These are phyloP conservation scores for Drosophila lacteicornis DNA, from an alignment of 1,140 invertebrate species.

Conservation along the genomic window DNA sequence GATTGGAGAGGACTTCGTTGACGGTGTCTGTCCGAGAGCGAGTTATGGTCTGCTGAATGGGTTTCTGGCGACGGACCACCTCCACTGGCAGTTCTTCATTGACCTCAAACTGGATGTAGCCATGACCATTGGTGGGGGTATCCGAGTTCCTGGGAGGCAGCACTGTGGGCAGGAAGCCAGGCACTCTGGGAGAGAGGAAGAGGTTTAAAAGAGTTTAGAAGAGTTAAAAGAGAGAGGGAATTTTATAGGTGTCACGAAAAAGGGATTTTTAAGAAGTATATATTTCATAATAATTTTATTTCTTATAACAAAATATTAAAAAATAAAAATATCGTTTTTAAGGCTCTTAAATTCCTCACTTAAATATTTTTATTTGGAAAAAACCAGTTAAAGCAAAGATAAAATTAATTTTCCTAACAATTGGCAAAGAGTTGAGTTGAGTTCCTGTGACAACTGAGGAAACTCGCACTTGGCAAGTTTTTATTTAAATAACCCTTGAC, in stretches of 20 bases:
- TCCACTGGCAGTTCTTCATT: constrained; percentile 52
- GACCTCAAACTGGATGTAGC: constrained; percentile 76
- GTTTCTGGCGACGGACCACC: constrained; percentile 17
- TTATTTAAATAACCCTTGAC: not conserved
- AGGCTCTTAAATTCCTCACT: too few relatives aligned
- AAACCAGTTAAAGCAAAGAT: not conserved
- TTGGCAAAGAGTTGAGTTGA: not conserved
- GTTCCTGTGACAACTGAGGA: not conserved
- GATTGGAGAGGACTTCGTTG: constrained; percentile 74
- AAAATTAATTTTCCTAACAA: not conserved
- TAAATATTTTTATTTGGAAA: not conserved
- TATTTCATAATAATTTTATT: not conserved
- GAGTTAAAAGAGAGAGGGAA: too few relatives aligned
- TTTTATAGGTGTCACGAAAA: not conserved
- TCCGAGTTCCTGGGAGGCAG: constrained; percentile 9
- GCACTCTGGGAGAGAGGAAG: constrained; percentile 13
- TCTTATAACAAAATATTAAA: not conserved
- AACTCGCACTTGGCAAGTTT: not conserved
- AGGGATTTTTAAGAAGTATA: not conserved
- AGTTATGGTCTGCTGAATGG: constrained; percentile 26
- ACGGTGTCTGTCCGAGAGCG: constrained; percentile 64
- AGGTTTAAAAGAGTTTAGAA: too few relatives aligned
- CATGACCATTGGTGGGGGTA: constrained; percentile 60
- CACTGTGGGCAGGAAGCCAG: constrained; percentile 52
- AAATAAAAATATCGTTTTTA: too few relatives aligned